Evolutionary conservation across 1,140 invertebrate species (phyloP), one percentile per base, ranked within the genome.

Genomic region (Drosophila suzukii): DNA sequence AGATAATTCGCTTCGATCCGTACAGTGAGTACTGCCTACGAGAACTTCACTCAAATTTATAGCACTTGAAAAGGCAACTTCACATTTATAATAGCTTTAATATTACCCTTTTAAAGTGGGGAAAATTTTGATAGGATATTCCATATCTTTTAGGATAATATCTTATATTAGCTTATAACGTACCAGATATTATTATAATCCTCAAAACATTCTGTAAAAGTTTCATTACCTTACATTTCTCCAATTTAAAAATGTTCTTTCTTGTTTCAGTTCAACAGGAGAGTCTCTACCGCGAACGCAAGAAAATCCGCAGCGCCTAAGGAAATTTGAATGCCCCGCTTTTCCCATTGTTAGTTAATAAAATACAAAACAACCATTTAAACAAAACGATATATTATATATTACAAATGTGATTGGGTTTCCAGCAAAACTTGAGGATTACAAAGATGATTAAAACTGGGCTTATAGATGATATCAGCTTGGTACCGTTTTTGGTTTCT

Each of bases 1-100:
- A 97, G 93, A 67, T 95, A 5, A 92, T 97, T 49, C 77, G 89
- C 53, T 97, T 95, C 91, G 97, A 98, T 93, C 97, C 97, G 11
- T 95, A 93, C 62, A 95, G 96, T 97, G 93, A 95, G 94, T 94
- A 56, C 3, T 6, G 5, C 24, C 24, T 20, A 6, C 20, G 15
- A 43, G 7, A 7, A 8, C 6, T 43, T 0, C 6, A 2, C n/a
- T 7, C n/a, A 17, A 7, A 7, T 5, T 13, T 39, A n/a, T 7
- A 4, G 8, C 15, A 17, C 7, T 10, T 0, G 3, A 3, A n/a
- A n/a, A 5, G 3, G 39, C 13, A 6, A 3, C 4, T 6, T 15
- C 4, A n/a, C 1, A 15, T 41, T 15, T 41, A 3, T 4, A 7
- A 15, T 5, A n/a, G 13, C 4, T n/a, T 39, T n/a, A 6, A 13